Evolutionary conservation across 2,113 vertebrate genomes (phyloP).

Genomic region (Pogonocichla stellata): DNA sequence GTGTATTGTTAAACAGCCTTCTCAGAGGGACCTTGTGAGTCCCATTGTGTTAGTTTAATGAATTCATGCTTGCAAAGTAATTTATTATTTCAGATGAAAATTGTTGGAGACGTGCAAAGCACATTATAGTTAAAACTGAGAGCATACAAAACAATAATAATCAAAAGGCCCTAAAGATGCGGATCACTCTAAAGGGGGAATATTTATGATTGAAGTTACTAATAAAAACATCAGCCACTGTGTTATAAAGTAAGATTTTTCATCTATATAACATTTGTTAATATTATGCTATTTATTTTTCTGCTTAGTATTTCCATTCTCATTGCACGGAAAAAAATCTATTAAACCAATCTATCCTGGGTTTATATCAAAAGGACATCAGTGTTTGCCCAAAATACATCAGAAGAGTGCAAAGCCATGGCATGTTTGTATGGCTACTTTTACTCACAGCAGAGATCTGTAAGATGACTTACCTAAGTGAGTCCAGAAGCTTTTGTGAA

Average conservation of each 20-base stretch:
- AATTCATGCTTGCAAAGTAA: constrained; percentile 20
- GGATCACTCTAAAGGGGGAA: not conserved
- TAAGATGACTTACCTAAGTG: not conserved
- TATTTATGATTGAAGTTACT: not conserved
- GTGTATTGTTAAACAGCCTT: constrained; percentile 2
- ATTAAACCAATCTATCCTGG: not conserved
- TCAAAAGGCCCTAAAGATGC: not conserved
- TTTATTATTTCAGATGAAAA: constrained; percentile 45
- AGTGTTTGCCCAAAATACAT: not conserved
- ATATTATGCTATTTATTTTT: not conserved
- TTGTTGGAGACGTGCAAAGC: not conserved
- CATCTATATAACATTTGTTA: not conserved
- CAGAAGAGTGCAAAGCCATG: not conserved
- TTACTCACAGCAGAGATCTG: not conserved
- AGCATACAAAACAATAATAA: not conserved
- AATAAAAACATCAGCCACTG: not conserved
- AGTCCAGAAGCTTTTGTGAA: not conserved
- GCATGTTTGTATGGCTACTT: not conserved
- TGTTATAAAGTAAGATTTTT: not conserved
- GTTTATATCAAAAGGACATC: not conserved
- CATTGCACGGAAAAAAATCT: not conserved
- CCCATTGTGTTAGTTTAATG: not conserved
- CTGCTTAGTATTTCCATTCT: not conserved
- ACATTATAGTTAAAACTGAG: not conserved
- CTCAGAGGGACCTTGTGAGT: not conserved